Percentiles rank a stretch among this genome's conserved stretches.
phyloP scores from a whole-genome alignment of 2,113 vertebrate species.

The Pachycephala philippinensis region DNA sequence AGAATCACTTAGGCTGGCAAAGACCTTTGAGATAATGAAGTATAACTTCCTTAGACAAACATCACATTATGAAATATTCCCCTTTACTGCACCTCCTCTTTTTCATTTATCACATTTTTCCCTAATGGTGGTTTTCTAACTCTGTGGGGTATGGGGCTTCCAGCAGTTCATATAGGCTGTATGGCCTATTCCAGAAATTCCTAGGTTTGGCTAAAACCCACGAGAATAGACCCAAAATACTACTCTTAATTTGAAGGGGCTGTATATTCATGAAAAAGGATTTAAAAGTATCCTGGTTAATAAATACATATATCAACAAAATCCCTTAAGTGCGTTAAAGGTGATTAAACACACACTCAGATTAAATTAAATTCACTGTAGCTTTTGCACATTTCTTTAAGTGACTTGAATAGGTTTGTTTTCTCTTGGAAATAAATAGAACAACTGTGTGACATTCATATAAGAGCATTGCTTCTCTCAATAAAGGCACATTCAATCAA shows the following conservation, averaged over 20 bases:
- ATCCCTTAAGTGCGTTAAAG: conserved; percentile 43
- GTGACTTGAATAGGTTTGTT: background rate
- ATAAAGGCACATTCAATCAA: conserved; percentile 45
- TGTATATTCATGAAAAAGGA: background rate
- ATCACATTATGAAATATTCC: background rate
- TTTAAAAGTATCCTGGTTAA: conserved; percentile 16
- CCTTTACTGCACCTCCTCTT: background rate
- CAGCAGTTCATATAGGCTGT: background rate
- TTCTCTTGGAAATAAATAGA: background rate
- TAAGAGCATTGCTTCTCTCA: background rate
- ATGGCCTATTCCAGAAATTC: background rate
- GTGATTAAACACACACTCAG: conserved; percentile 27
- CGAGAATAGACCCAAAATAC: background rate
- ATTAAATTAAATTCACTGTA: conserved; percentile 35
- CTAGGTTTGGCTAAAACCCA: background rate
- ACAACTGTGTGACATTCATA: background rate
- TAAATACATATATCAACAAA: conserved; percentile 25
- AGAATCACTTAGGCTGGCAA: background rate
- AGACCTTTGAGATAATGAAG: background rate
- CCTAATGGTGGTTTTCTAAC: background rate
- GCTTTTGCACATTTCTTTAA: conserved; percentile 19
- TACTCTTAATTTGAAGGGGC: background rate
- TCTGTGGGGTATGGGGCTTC: background rate
- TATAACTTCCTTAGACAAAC: background rate
- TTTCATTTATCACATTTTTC: background rate